A percentile compares a stretch with the other conserved stretches of the same genome.
Conservation (phyloP, 2,113 vertebrate genomes). For the Cynopterus brachyotis region DNA sequence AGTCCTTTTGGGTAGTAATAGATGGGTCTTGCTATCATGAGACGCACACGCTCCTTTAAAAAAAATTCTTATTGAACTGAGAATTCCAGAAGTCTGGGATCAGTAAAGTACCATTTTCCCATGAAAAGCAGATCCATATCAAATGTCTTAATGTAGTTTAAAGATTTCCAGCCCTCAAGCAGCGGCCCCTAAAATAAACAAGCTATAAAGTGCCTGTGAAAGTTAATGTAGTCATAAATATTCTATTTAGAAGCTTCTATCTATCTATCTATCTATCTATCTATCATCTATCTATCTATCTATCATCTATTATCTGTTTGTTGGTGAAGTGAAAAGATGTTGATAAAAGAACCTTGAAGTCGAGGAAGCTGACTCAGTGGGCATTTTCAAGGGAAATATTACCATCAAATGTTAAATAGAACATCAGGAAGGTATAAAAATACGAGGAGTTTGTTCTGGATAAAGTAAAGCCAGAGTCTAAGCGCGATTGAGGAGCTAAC, state of each 20-base stretch:
- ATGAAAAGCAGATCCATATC: neutral
- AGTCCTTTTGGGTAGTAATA: neutral
- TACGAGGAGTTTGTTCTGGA: neutral
- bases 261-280: neutral
- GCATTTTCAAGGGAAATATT: neutral
- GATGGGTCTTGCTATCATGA: neutral
- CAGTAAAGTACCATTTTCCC: neutral
- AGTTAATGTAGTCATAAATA: neutral
- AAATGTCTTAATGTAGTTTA: neutral
- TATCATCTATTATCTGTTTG: neutral
- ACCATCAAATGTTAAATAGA: neutral
- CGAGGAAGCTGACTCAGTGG: neutral
- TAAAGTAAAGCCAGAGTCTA: neutral
- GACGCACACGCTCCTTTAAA: neutral
- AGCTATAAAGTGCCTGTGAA: neutral
- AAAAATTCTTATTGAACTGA: neutral
- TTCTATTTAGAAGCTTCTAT: neutral
- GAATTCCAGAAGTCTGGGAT: constrained; percentile 17
- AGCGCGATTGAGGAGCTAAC: neutral
- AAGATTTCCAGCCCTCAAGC: neutral
- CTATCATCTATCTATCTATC: neutral
- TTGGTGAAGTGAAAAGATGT: constrained; percentile 33
- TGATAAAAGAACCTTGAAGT: neutral
- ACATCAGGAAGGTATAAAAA: neutral
- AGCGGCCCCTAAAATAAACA: neutral